Conservation (phyloP, 1,140 invertebrate genomes). For the Cydia amplana region DNA sequence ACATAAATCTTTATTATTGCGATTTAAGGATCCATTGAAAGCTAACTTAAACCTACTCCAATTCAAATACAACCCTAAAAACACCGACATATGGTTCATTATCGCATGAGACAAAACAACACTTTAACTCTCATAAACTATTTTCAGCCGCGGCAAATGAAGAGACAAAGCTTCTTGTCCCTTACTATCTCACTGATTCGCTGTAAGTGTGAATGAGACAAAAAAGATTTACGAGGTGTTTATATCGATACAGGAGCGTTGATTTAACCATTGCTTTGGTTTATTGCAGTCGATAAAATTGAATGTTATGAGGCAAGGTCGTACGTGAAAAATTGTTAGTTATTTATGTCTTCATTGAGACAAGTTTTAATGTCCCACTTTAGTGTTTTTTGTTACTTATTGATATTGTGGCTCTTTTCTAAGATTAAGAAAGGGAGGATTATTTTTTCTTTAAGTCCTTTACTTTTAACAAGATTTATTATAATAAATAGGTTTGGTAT, state of each 20-base stretch:
- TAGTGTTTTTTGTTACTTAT: background rate
- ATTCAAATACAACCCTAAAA: constrained; percentile 43
- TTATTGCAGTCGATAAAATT: constrained; percentile 79
- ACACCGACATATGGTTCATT: constrained; percentile 43
- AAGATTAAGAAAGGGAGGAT: background rate
- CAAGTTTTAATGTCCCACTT: constrained; percentile 42
- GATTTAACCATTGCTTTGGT: constrained; percentile 78
- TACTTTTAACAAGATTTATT: no score
- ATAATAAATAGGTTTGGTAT: no score
- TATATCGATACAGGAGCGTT: constrained; percentile 74
- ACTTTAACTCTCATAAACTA: constrained; percentile 70
- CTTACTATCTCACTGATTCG: constrained; percentile 42
- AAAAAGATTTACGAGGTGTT: constrained; percentile 73
- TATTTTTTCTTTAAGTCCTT: no score
- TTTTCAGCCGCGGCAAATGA: constrained; percentile 71
- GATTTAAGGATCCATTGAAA: constrained; percentile 80
- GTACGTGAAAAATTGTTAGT: constrained; percentile 64
- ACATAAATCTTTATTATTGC: constrained; percentile 80
- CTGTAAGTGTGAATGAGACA: constrained; percentile 51
- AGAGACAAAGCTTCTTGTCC: constrained; percentile 50
- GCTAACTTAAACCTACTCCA: constrained; percentile 66
- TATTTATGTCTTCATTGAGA: constrained; percentile 73
- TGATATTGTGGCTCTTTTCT: background rate
- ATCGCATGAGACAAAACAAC: constrained; percentile 39
- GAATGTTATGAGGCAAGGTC: constrained; percentile 78